phyloP scores from a whole-genome alignment of 2,888 invertebrate genomes.

The Hybos culiciformis region DNA sequence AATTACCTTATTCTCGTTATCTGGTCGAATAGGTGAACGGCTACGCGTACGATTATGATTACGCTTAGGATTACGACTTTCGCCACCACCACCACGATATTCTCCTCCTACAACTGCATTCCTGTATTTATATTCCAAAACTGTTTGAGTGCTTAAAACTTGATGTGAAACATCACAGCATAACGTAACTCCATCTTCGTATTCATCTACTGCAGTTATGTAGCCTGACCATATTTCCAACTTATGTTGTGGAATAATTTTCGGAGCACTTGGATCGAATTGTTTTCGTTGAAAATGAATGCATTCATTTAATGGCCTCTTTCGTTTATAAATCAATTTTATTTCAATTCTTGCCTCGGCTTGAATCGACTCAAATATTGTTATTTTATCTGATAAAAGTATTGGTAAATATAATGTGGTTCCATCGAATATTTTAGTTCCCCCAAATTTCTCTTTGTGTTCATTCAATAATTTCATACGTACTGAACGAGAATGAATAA shows the following conservation, averaged over 20 bases:
- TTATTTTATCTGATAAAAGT: conserved; percentile 45
- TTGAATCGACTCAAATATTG: conserved; percentile 40
- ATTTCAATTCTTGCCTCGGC: conserved; percentile 39
- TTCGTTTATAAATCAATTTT: conserved; percentile 43
- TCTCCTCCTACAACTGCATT: too few relatives aligned
- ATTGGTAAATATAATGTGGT: conserved; percentile 63
- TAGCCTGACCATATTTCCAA: conserved; percentile 89
- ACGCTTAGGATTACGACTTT: too few relatives aligned
- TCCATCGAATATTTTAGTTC: conserved; percentile 68
- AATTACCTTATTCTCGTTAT: too few relatives aligned
- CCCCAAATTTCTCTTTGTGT: conserved; percentile 47
- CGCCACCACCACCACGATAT: too few relatives aligned
- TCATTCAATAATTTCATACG: conserved; percentile 44
- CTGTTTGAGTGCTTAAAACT: conserved; percentile 66
- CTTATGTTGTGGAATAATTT: conserved; percentile 57
- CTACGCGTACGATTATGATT: too few relatives aligned
- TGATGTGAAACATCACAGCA: conserved; percentile 75
- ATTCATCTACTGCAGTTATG: conserved; percentile 71
- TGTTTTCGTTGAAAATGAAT: conserved; percentile 64
- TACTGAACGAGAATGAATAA: conserved; percentile 54
- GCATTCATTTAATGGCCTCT: conserved; percentile 48
- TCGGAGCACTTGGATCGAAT: conserved; percentile 56
- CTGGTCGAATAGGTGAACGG: too few relatives aligned
- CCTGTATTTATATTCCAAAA: too few relatives aligned
- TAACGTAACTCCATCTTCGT: conserved; percentile 79